phyloP scores from a whole-genome alignment of 2,797 vertebrate genomes.

The Melanotaenia nigrans region DNA sequence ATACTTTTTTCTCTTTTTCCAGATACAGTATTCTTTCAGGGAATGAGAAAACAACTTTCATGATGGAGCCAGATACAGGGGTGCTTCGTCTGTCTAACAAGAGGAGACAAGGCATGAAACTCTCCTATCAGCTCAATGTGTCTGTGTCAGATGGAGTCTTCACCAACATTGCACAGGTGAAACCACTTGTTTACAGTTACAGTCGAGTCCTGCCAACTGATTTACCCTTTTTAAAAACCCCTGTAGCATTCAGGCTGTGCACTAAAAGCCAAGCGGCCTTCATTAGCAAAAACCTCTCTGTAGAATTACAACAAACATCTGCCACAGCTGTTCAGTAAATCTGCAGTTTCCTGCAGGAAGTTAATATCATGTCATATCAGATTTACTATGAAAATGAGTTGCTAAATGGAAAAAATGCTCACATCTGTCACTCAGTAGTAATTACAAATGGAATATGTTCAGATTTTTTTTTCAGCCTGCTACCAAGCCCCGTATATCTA shows the following conservation, averaged over 20 bases:
- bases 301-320: slow-evolving; percentile 48
- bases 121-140: slow-evolving; percentile 88
- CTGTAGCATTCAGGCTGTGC: slow-evolving; percentile 9
- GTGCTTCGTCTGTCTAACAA: slow-evolving; percentile 90
- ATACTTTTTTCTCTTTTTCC: slow-evolving; percentile 7
- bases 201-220: slow-evolving; percentile 41
- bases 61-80: slow-evolving; percentile 88
- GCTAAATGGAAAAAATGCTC: slow-evolving; percentile 53
- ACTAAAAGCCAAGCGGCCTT: slow-evolving; percentile 13
- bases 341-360: slow-evolving; percentile 40
- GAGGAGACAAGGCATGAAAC: slow-evolving; percentile 85
- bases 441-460: slow-evolving; percentile 43
- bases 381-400: slow-evolving; percentile 56
- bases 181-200: slow-evolving; percentile 16
- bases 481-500: slow-evolving; percentile 9
- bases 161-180: slow-evolving; percentile 89
- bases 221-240: slow-evolving; percentile 44
- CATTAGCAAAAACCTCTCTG: slow-evolving; percentile 22
- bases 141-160: slow-evolving; percentile 98
- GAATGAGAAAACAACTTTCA: slow-evolving; percentile 93
- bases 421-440: slow-evolving; percentile 56
- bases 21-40: slow-evolving; percentile 94
- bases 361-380: slow-evolving; percentile 60
- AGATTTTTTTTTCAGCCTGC: slow-evolving; percentile 17
- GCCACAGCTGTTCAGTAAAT: slow-evolving; percentile 31